Evolutionary conservation across 2,888 invertebrate genomes (phyloP).

Genomic region (Agrilus cyanescens): DNA sequence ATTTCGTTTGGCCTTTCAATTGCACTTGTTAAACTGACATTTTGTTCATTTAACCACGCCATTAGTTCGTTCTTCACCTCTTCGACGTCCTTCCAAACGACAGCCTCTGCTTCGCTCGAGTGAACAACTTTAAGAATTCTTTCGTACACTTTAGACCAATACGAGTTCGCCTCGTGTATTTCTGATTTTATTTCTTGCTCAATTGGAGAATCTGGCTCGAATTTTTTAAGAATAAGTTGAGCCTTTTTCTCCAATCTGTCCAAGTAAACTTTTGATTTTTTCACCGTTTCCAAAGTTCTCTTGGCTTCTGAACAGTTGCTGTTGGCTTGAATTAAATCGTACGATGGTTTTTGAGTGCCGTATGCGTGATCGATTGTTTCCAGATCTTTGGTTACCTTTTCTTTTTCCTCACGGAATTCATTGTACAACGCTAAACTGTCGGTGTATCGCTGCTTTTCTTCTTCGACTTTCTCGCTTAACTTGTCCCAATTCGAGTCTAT

Average conservation of each 20-base stretch:
- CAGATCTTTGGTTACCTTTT: constrained; percentile 58
- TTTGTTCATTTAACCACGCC: constrained; percentile 75
- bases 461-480: constrained; percentile 59
- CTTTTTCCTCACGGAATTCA: constrained; percentile 60
- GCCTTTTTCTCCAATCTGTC: constrained; percentile 71
- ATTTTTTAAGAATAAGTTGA: constrained; percentile 56
- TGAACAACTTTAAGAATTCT: constrained; percentile 62
- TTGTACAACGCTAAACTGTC: constrained; percentile 62
- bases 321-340: constrained; percentile 60
- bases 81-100: constrained; percentile 89
- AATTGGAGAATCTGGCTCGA: constrained; percentile 55
- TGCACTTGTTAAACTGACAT: constrained; percentile 62
- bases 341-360: constrained; percentile 53
- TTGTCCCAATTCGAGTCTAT: constrained; percentile 75
- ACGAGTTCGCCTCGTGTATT: constrained; percentile 48
- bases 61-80: constrained; percentile 72
- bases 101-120: constrained; percentile 73
- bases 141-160: constrained; percentile 61
- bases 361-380: constrained; percentile 55
- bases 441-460: constrained; percentile 62
- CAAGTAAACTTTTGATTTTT: constrained; percentile 60
- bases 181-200: constrained; percentile 48
- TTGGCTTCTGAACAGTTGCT: constrained; percentile 62
- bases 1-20: constrained; percentile 68
- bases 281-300: constrained; percentile 61